Evolutionary conservation across 2,113 vertebrate species (phyloP).

Genomic region (Eurypyga helias): DNA sequence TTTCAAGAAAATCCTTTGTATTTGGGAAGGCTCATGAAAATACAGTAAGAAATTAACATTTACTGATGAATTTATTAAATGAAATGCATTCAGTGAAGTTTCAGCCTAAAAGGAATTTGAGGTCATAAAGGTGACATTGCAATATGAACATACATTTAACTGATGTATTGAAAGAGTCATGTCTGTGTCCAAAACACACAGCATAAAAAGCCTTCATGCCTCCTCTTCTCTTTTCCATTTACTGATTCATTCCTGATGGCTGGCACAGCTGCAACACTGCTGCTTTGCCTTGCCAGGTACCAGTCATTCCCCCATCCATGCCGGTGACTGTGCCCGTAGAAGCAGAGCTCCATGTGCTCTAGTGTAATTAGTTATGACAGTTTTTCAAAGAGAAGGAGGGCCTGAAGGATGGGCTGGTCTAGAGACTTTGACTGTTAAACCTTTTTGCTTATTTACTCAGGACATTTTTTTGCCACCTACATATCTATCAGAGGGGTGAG

Average conservation of each 20-base stretch:
- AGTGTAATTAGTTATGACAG: neutral
- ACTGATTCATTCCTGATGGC: neutral
- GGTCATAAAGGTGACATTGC: neutral
- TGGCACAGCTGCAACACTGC: neutral
- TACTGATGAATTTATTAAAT: neutral
- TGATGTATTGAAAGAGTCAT: neutral
- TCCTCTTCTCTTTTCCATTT: neutral
- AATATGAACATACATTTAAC: neutral
- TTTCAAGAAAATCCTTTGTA: neutral
- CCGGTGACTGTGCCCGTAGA: rapidly evolving
- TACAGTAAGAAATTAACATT: neutral
- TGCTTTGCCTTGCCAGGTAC: neutral
- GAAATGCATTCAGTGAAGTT: neutral
- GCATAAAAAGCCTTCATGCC: neutral
- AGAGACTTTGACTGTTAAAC: neutral
- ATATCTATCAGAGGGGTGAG: neutral
- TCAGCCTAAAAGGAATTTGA: neutral
- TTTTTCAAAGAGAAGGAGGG: neutral
- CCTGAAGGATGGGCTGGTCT: slow-evolving; percentile 1
- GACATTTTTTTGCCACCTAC: neutral
- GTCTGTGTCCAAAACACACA: neutral
- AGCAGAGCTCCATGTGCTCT: neutral
- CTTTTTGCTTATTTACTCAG: neutral
- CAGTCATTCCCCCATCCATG: neutral
- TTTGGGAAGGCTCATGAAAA: neutral